Percentiles rank a stretch among this genome's conserved stretches.
phyloP scores from a whole-genome alignment of 1,140 invertebrate species.

The Heterodera carotae region DNA sequence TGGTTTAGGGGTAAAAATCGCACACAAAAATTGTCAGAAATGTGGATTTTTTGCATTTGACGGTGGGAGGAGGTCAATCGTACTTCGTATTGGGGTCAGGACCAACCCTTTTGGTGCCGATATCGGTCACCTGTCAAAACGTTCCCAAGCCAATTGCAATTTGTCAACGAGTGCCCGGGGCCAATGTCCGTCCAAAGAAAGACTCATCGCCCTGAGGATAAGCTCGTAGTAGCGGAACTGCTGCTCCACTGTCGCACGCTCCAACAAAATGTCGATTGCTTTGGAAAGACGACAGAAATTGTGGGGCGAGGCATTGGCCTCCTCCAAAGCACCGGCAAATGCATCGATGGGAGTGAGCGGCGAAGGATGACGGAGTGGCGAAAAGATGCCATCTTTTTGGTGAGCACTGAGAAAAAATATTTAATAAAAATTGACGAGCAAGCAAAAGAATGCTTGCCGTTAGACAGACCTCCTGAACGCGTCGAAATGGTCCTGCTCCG shows the following conservation, averaged over 20 bases:
- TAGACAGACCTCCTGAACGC: slow-evolving; percentile 10
- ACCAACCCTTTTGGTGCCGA: no score
- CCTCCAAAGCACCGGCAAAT: slow-evolving; percentile 1
- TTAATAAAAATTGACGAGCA: neutral
- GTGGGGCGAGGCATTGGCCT: slow-evolving; percentile 8
- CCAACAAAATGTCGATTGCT: slow-evolving; percentile 23
- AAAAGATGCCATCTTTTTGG: neutral
- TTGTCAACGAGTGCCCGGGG: slow-evolving; percentile 36
- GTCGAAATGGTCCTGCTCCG: slow-evolving; percentile 30
- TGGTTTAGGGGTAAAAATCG: no score
- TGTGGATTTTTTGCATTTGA: no score
- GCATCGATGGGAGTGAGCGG: neutral
- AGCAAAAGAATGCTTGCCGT: neutral
- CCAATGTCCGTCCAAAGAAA: slow-evolving; percentile 35
- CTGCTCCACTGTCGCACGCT: slow-evolving; percentile 43
- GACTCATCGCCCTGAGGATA: slow-evolving; percentile 41
- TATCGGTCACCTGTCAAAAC: slow-evolving; percentile 33
- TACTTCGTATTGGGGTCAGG: no score
- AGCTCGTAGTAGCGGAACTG: slow-evolving; percentile 49
- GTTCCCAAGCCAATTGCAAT: slow-evolving; percentile 41
- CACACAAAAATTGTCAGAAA: no score
- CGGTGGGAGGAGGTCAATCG: no score
- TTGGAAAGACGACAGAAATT: slow-evolving; percentile 4
- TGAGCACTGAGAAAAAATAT: slow-evolving; percentile 2
- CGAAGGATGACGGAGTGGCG: neutral